phyloP scores from a whole-genome alignment of 2,888 invertebrate species.

The Polietes domitor region DNA sequence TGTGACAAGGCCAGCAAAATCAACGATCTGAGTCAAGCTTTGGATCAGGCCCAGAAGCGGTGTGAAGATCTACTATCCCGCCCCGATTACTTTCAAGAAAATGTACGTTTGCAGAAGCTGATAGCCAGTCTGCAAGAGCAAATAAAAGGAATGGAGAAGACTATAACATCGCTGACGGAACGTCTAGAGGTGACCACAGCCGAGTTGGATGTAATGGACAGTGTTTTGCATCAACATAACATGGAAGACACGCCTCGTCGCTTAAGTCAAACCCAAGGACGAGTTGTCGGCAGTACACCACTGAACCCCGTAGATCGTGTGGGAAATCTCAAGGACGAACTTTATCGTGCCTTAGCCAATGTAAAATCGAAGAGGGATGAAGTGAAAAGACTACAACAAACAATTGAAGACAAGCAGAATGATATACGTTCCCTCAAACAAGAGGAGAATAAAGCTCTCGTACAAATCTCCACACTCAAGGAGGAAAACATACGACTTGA shows the following conservation, averaged over 20 bases:
- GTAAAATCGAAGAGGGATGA: conserved; percentile 82
- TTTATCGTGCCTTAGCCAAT: conserved; percentile 80
- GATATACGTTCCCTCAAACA: conserved; percentile 75
- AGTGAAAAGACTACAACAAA: conserved; percentile 81
- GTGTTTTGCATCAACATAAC: conserved; percentile 76
- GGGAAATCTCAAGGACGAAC: conserved; percentile 81
- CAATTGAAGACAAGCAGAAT: conserved; percentile 72
- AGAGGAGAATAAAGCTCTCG: conserved; percentile 78
- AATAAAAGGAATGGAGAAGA: conserved; percentile 75
- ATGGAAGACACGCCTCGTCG: conserved; percentile 72
- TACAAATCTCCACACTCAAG: conserved; percentile 76
- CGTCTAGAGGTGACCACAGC: conserved; percentile 76
- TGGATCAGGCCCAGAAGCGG: conserved; percentile 84
- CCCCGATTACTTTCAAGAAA: conserved; percentile 76
- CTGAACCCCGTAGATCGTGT: conserved; percentile 78
- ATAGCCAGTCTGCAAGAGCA: conserved; percentile 76
- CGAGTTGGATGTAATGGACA: conserved; percentile 79
- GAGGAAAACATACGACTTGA: conserved; percentile 77
- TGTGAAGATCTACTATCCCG: conserved; percentile 78
- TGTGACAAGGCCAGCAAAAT: conserved; percentile 85
- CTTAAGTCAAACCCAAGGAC: conserved; percentile 71
- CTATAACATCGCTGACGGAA: conserved; percentile 74
- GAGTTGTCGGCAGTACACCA: conserved; percentile 77
- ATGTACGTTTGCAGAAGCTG: conserved; percentile 73
- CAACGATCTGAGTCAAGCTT: conserved; percentile 83